phyloP scores from a whole-genome alignment of 2,797 vertebrate species.

The Danio choprae region DNA sequence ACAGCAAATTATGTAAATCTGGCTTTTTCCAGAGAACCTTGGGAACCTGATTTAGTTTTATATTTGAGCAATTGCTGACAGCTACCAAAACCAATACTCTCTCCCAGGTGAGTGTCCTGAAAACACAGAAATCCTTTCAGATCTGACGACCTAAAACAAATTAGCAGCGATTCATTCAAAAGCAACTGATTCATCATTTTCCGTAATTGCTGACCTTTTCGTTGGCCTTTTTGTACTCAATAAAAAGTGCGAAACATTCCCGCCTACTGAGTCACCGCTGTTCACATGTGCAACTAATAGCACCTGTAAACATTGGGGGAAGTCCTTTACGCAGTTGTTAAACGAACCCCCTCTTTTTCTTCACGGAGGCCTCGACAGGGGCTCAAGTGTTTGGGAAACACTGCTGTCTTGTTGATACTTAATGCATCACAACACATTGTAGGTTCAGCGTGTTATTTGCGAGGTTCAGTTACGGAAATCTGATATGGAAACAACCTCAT shows the following conservation, averaged over 20 bases:
- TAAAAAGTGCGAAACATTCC: conserved; percentile 59
- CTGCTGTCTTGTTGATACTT: conserved; percentile 58
- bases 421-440: conserved; percentile 44
- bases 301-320: conserved; percentile 63
- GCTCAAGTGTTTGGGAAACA: conserved; percentile 61
- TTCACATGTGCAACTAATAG: conserved; percentile 56
- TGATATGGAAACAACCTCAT: conserved; percentile 56
- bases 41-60: not conserved
- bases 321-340: conserved; percentile 63
- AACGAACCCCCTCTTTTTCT: conserved; percentile 62
- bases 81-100: not conserved
- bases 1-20: not conserved
- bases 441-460: conserved; percentile 53
- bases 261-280: conserved; percentile 54
- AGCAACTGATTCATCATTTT: conserved; percentile 53
- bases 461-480: conserved; percentile 47
- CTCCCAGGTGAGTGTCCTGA: not conserved
- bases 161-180: conserved; percentile 37
- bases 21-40: no score
- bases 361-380: conserved; percentile 58
- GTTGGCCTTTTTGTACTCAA: conserved; percentile 60
- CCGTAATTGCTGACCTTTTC: conserved; percentile 60
- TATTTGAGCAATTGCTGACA: not conserved
- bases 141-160: conserved; percentile 42
- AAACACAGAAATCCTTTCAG: not conserved